Conservation (phyloP, 2,113 vertebrate species). For the Corynorhinus townsendii region DNA sequence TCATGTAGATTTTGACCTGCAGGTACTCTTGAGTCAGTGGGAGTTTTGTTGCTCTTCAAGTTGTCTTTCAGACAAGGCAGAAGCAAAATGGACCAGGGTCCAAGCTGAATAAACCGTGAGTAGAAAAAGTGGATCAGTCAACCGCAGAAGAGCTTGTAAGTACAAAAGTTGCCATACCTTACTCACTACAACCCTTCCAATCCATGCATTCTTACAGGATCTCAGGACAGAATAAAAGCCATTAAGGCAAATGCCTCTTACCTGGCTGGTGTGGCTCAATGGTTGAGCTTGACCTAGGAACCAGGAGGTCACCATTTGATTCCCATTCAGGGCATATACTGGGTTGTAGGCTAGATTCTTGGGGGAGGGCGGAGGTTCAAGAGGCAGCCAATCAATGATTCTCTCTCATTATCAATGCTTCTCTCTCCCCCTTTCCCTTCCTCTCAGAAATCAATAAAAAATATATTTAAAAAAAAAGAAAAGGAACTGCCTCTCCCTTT, state of each 20-base stretch:
- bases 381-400: too few species aligned
- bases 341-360: too few species aligned
- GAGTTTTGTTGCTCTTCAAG: background rate
- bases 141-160: background rate
- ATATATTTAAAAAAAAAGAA: too few species aligned
- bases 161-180: background rate
- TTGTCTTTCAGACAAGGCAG: background rate
- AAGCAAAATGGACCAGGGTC: background rate
- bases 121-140: background rate
- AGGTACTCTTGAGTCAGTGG: background rate
- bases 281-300: too few species aligned
- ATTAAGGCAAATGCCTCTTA: background rate
- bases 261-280: too few species aligned
- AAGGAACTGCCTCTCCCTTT: background rate
- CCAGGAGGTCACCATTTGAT: too few species aligned
- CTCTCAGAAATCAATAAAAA: too few species aligned
- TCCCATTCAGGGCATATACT: too few species aligned
- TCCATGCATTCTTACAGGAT: background rate
- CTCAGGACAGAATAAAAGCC: background rate
- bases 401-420: too few species aligned
- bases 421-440: too few species aligned
- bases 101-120: background rate
- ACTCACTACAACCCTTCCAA: background rate
- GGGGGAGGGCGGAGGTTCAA: too few species aligned
- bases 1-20: background rate